phyloP scores from a whole-genome alignment of 1,140 invertebrate genomes.

The Matsumurasca onukii region DNA sequence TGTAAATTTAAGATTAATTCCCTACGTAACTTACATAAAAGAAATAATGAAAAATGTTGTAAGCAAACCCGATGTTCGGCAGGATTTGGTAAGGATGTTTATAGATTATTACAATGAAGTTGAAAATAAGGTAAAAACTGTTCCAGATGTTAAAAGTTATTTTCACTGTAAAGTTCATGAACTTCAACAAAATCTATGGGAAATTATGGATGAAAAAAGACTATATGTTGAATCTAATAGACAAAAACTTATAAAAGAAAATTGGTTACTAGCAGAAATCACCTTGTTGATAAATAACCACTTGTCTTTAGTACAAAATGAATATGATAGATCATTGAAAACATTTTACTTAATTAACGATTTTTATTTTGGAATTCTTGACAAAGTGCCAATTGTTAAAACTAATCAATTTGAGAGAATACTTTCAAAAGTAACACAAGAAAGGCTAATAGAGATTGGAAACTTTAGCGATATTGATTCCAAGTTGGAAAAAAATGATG shows the following conservation, averaged over 20 bases:
- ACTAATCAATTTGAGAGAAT: too few species aligned
- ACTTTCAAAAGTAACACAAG: too few species aligned
- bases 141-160: constrained; percentile 41
- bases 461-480: too few species aligned
- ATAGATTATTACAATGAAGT: constrained; percentile 42
- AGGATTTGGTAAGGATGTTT: constrained; percentile 1
- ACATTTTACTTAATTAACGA: constrained; percentile 55
- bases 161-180: constrained; percentile 50
- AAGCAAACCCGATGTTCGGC: neutral
- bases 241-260: constrained; percentile 50
- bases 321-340: constrained; percentile 55
- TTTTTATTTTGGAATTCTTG: constrained; percentile 55
- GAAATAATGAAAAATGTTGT: constrained; percentile 47
- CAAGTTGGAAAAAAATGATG: too few species aligned
- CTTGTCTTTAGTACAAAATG: constrained; percentile 55
- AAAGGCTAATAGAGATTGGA: too few species aligned
- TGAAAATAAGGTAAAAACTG: constrained; percentile 1
- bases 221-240: constrained; percentile 53
- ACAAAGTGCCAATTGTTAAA: constrained; percentile 8
- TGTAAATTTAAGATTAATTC: constrained; percentile 52
- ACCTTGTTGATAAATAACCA: constrained; percentile 55
- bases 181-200: constrained; percentile 47
- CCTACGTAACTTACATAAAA: constrained; percentile 52
- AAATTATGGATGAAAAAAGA: constrained; percentile 56
- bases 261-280: constrained; percentile 54